Evolutionary conservation across 2,888 invertebrate species (phyloP), one percentile per base, ranked within the genome.

Genomic region (Cancer borealis): DNA sequence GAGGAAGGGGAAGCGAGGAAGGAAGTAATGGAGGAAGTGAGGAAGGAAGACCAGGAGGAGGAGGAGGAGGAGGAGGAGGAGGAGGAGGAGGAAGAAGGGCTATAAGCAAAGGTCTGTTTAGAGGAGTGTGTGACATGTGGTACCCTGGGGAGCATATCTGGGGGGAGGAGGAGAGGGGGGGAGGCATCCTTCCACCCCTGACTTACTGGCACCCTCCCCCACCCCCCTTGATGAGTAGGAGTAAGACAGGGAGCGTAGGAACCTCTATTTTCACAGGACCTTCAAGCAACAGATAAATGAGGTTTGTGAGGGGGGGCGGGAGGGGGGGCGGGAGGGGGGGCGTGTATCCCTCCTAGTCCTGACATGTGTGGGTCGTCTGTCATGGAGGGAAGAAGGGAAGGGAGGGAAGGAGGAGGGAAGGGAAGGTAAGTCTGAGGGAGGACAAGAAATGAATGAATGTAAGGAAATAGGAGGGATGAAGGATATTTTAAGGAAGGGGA

Each of bases 41-140:
- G 30, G 79, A 79, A 66, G 66, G 66, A 54, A 54, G 54, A 54
- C 12, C 12, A 79, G 14, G 30, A 30, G 30, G 30, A 30, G 26
- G 46, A 88, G n/a, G 88, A 88, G 17, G 88, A 88, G 10, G 47
- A 88, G 46, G 88, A 88, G 14, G 88, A 46, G 17, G 88, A 88
- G 26, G 88, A 88, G 12, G 47, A 26, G 49, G 17, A 46, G 30
- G 46, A 88, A 17, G 47, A 88, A 79, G 30, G 30, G 30, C 12
- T 30, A 79, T 10, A 79, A 30, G 30, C 26, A 30, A 79, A 30
- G 79, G 79, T 30, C 26, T 79, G 79, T 79, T 79, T 30, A 30
- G 30, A 30, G 30, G 30, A 30, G 30, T 79, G 12, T 79, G 30
- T 26, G 26, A 79, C 79, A 79, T 26, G 30, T 79, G 30, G 79